Conservation (phyloP, 2,888 invertebrate species). For the Oligia strigilis region DNA sequence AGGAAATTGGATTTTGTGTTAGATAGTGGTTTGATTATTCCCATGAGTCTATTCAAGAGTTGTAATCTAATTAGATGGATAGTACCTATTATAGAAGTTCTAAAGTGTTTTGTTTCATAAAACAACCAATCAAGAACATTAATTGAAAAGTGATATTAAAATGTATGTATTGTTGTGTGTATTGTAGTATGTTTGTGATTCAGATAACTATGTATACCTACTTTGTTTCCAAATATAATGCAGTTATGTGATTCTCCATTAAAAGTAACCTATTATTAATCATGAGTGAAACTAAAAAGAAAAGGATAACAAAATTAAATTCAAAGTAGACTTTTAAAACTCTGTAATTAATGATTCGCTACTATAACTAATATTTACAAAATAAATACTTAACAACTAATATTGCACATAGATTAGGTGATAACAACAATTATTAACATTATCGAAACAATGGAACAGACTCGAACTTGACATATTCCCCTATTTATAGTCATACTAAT, state of each 20-base stretch:
- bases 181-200: neutral
- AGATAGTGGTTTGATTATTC: slow-evolving; percentile 22
- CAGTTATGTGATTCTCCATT: neutral
- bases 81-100: neutral
- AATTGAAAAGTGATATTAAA: neutral
- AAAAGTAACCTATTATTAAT: neutral
- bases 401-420: slow-evolving; percentile 87
- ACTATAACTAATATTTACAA: slow-evolving; percentile 85
- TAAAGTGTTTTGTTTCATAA: neutral
- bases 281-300: neutral
- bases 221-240: neutral
- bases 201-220: no score
- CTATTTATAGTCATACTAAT: slow-evolving; percentile 60
- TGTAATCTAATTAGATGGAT: neutral
- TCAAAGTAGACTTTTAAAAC: slow-evolving; percentile 67
- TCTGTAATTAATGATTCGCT: slow-evolving; percentile 78
- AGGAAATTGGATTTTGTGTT: slow-evolving; percentile 58
- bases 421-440: slow-evolving; percentile 85
- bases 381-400: slow-evolving; percentile 86
- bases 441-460: slow-evolving; percentile 73
- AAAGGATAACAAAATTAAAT: slow-evolving; percentile 52
- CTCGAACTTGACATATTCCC: slow-evolving; percentile 56
- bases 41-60: neutral
- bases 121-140: neutral
- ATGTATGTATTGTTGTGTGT: neutral